Conservation (phyloP, 2,797 vertebrate species). For the Coendou prehensilis region DNA sequence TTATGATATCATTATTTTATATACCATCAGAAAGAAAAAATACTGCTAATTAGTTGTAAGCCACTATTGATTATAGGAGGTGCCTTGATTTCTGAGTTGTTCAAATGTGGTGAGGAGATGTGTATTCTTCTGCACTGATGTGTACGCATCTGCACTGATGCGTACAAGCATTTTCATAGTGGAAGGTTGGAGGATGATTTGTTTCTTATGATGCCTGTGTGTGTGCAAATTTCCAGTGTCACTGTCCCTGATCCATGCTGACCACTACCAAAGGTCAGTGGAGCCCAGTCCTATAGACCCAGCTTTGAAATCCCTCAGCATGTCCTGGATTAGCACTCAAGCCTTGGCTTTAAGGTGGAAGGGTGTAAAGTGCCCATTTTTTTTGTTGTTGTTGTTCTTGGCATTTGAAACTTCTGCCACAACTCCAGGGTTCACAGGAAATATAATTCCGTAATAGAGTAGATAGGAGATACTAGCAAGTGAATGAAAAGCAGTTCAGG, state of each 20-base stretch:
- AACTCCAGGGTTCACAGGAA: neutral
- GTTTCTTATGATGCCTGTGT: neutral
- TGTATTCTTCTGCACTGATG: neutral
- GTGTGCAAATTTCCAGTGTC: neutral
- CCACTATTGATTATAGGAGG: neutral
- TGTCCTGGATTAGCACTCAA: neutral
- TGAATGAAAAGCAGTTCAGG: neutral
- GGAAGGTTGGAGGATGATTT: neutral
- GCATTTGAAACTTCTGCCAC: conserved; percentile 5
- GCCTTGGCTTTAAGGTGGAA: neutral
- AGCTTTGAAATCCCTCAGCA: neutral
- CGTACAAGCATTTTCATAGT: neutral
- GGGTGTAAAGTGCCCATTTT: neutral
- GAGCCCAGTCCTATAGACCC: neutral
- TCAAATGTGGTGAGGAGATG: neutral
- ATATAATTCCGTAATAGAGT: neutral
- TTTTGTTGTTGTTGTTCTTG: neutral
- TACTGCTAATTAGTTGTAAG: neutral
- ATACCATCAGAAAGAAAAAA: neutral
- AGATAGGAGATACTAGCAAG: neutral
- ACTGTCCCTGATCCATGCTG: neutral
- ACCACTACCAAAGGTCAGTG: neutral
- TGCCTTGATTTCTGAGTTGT: neutral
- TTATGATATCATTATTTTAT: conserved; percentile 20
- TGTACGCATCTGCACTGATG: neutral